Evolutionary conservation across 2,888 invertebrate species (phyloP), one percentile per base, ranked within the genome.

Genomic region (Hydriomena furcata): DNA sequence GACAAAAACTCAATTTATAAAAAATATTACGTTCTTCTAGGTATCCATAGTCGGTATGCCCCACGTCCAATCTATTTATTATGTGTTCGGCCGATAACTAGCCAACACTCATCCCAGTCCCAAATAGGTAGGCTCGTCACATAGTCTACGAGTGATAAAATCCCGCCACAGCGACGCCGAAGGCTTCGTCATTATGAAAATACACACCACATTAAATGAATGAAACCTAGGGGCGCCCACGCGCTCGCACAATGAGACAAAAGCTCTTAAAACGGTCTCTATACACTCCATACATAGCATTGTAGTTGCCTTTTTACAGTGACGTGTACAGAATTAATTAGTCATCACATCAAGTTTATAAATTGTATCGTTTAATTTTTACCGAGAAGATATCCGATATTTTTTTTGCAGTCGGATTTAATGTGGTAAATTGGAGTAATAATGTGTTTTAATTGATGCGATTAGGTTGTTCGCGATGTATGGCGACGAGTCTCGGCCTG

Each of bases 181-280:
- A 76, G 75, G 73, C 79, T 80, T 68, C 66, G 70, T 74, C 77
- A 76, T 82, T 78, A 81, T 74, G 78, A 82, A 82, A 82, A 81
- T 76, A 79, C 72, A 77, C 72, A 66, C 62, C 69, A 65, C 69
- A 73, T 74, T 73, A 75, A 79, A 77, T 85, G 82, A 84, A 85
- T 84, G 82, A 79, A 76, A 68, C 68, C 63, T 74, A 78, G 83
- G 82, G 82, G 72, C 87, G 76, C 88, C 87, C 81, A 87, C 87
- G 78, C 82, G 51, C 48, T 55, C 32, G 68, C 62, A 77, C 82
- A 80, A 81, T 76, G 70, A 82, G 73, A 81, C 76, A 79, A 80
- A 82, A 79, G 77, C 79, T 76, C 75, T 78, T 67, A 71, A 71
- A 76, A 73, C 68, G 66, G 64, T 71, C 62, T 63, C 60, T 66